Conservation (phyloP, 2,797 vertebrate genomes). For the Falco novaeseelandiae region DNA sequence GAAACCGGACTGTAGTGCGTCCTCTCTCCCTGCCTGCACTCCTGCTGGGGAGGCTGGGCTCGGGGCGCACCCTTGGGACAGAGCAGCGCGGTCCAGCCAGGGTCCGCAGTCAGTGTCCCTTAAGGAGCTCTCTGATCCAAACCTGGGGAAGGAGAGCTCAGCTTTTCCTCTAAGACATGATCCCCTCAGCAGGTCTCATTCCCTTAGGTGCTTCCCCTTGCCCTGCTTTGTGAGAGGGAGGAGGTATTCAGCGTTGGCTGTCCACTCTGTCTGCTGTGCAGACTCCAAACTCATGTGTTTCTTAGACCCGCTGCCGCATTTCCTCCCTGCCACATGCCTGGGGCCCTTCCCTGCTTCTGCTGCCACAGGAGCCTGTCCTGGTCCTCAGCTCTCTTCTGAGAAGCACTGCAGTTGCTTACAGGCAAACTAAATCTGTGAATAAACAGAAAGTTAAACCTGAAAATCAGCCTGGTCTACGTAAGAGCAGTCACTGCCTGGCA, state of each 20-base stretch:
- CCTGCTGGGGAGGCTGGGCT: neutral
- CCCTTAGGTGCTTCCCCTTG: neutral
- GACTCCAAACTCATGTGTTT: neutral
- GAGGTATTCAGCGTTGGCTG: neutral
- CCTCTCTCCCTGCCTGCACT: neutral
- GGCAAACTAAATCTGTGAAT: neutral
- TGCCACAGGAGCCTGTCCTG: slow-evolving; percentile 25
- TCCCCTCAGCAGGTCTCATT: neutral
- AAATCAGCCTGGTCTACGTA: neutral
- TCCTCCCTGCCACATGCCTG: fast-evolving
- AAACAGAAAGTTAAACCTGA: neutral
- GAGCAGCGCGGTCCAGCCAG: neutral
- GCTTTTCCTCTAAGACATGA: neutral
- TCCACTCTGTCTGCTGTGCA: neutral
- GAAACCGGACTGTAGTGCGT: neutral
- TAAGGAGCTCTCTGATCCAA: neutral
- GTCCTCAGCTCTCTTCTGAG: neutral
- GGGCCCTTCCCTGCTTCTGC: neutral
- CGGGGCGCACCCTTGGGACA: neutral
- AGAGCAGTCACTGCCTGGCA: neutral
- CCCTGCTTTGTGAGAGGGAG: neutral
- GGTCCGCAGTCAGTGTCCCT: neutral
- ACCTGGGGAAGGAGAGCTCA: neutral
- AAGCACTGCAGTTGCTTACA: neutral
- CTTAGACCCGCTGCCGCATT: fast-evolving